A percentile compares a stretch with the other conserved stretches of the same genome.
phyloP scores from a whole-genome alignment of 2,113 vertebrate genomes.

The Erythrocercus mccallii region DNA sequence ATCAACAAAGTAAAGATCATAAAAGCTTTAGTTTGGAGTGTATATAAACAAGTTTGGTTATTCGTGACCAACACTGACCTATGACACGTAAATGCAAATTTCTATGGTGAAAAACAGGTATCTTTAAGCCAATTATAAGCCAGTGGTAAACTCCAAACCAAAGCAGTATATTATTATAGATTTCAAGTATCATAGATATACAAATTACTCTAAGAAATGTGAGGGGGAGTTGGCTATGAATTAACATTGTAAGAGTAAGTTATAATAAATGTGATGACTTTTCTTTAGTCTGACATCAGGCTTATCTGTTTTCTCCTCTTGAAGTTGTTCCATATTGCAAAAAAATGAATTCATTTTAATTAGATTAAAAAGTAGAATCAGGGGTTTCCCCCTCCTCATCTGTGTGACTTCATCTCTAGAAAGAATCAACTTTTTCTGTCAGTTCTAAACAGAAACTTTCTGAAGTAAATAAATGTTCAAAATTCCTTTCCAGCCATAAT shows the following conservation, averaged over 20 bases:
- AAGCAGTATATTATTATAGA: not conserved
- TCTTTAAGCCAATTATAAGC: not conserved
- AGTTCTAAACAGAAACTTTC: not conserved
- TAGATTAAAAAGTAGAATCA: not conserved
- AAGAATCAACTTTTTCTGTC: not conserved
- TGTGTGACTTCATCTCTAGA: not conserved
- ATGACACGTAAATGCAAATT: not conserved
- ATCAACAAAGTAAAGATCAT: not conserved
- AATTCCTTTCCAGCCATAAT: not conserved
- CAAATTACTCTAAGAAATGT: not conserved
- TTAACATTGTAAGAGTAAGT: not conserved
- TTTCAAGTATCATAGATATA: not conserved
- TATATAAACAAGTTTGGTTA: not conserved
- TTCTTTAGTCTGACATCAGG: not conserved
- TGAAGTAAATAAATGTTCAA: not conserved
- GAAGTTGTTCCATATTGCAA: not conserved
- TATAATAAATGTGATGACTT: not conserved
- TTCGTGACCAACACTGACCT: not conserved
- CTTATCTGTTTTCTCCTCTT: not conserved
- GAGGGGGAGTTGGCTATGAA: not conserved
- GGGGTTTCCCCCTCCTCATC: not conserved
- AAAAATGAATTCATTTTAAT: not conserved
- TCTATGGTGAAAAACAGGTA: not conserved
- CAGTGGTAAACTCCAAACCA: not conserved
- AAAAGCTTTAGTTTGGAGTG: not conserved